Evolutionary conservation across 2,888 invertebrate genomes (phyloP).

Genomic region (Cheilosia impressa): DNA sequence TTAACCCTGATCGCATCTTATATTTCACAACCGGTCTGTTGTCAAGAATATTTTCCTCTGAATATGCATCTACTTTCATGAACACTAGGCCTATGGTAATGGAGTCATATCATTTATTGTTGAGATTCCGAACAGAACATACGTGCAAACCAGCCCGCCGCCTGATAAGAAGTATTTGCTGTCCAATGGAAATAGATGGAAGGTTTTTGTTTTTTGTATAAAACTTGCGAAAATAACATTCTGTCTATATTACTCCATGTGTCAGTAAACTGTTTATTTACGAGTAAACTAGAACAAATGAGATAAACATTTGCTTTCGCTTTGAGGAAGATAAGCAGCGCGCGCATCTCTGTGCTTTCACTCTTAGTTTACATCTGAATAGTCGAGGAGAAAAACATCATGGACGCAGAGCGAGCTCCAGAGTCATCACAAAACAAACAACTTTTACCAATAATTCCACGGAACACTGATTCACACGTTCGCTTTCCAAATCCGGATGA

Average conservation of each 20-base stretch:
- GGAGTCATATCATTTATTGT: slow-evolving; percentile 26
- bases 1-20: slow-evolving; percentile 34
- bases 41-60: slow-evolving; percentile 7
- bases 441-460: slow-evolving; percentile 6
- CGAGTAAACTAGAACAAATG: slow-evolving; percentile 44
- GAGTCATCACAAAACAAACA: slow-evolving; percentile 30
- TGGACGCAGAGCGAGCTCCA: slow-evolving; percentile 39
- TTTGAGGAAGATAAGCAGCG: slow-evolving; percentile 41
- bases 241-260: slow-evolving; percentile 17
- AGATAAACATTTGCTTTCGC: slow-evolving; percentile 51
- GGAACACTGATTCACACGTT: neutral
- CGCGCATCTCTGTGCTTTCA: slow-evolving; percentile 18
- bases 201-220: slow-evolving; percentile 4
- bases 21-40: slow-evolving; percentile 47
- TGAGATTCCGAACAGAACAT: slow-evolving; percentile 35
- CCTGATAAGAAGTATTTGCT: slow-evolving; percentile 22
- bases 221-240: slow-evolving; percentile 12
- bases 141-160: slow-evolving; percentile 1
- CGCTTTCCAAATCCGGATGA: neutral
- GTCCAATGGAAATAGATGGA: neutral
- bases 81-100: neutral
- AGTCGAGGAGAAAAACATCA: slow-evolving; percentile 13
- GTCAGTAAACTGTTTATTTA: slow-evolving; percentile 34
- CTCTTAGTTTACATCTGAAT: slow-evolving; percentile 35
- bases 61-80: slow-evolving; percentile 15